Conservation (phyloP, 2,888 invertebrate genomes). For the Toxonevra muliebris region DNA sequence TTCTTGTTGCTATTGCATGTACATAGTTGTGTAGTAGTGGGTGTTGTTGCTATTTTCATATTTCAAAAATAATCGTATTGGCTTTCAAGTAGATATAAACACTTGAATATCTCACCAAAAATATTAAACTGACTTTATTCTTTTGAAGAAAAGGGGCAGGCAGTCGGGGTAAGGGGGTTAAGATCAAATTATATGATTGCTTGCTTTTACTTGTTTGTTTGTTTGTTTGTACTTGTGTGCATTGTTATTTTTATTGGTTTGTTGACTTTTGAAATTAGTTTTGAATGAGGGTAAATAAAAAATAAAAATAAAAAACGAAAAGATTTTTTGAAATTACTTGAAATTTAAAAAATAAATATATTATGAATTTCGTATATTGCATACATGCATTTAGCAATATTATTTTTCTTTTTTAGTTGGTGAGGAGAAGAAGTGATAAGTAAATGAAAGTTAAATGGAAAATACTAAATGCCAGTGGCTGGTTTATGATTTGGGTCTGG, state of each 20-base stretch:
- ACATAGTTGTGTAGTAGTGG: conserved; percentile 15
- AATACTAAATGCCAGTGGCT: too few relatives aligned
- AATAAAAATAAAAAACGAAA: conserved; percentile 40
- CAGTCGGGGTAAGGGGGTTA: too few relatives aligned
- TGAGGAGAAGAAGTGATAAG: too few relatives aligned
- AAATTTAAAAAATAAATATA: neutral
- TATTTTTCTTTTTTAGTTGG: too few relatives aligned
- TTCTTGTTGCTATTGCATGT: neutral
- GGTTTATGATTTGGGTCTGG: too few relatives aligned
- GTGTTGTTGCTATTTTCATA: conserved; percentile 18
- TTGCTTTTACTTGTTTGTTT: neutral
- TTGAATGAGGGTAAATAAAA: conserved; percentile 62
- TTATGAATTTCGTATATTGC: too few relatives aligned
- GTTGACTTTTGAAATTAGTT: conserved; percentile 64
- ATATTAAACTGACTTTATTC: too few relatives aligned
- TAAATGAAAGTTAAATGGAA: too few relatives aligned
- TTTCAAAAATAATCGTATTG: conserved; percentile 24
- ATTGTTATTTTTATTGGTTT: conserved; percentile 43
- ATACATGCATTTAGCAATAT: too few relatives aligned
- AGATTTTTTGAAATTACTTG: conserved; percentile 23
- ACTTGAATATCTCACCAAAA: too few relatives aligned
- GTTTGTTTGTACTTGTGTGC: conserved; percentile 4
- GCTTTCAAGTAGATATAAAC: conserved; percentile 6
- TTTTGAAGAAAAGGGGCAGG: too few relatives aligned
- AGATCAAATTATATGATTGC: conserved; percentile 6